Percentiles rank a stretch among this genome's conserved stretches.
phyloP scores from a whole-genome alignment of 2,113 vertebrate genomes.

The Panthera leo region DNA sequence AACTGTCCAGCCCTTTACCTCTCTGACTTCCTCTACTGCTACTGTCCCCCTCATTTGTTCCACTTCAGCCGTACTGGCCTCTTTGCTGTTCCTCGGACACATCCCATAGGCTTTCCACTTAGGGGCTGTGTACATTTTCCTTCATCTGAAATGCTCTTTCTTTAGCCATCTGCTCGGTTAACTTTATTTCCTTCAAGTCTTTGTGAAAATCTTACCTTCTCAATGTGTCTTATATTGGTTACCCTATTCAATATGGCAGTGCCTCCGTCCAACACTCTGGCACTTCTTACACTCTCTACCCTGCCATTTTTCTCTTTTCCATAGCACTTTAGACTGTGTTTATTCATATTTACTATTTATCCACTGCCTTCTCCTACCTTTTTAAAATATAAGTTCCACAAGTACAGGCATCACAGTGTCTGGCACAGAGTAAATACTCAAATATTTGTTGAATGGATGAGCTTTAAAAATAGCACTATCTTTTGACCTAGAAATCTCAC shows the following conservation, averaged over 20 bases:
- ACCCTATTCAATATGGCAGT: background rate
- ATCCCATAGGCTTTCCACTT: background rate
- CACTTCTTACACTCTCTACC: background rate
- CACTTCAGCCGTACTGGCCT: background rate
- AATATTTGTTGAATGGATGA: background rate
- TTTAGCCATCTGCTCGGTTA: background rate
- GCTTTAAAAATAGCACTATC: conserved; percentile 12
- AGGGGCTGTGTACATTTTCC: background rate
- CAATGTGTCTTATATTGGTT: background rate
- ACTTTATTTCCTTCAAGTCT: background rate
- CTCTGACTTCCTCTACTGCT: background rate
- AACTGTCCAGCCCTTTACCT: conserved; percentile 1
- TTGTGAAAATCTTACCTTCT: background rate
- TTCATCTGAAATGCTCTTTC: background rate
- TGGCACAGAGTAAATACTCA: background rate
- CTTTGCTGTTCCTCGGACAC: background rate
- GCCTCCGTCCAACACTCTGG: background rate
- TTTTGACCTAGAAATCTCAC: conserved; percentile 32
- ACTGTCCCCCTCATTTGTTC: background rate
- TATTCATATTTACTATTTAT: conserved; percentile 30
- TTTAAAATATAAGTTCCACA: background rate
- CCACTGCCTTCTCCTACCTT: background rate
- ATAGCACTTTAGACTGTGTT: background rate
- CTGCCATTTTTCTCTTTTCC: conserved; percentile 1
- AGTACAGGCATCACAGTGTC: background rate